These are phyloP conservation scores for Anorthoa munda DNA, from an alignment of 2,888 invertebrate species.

Conservation along the genomic window DNA sequence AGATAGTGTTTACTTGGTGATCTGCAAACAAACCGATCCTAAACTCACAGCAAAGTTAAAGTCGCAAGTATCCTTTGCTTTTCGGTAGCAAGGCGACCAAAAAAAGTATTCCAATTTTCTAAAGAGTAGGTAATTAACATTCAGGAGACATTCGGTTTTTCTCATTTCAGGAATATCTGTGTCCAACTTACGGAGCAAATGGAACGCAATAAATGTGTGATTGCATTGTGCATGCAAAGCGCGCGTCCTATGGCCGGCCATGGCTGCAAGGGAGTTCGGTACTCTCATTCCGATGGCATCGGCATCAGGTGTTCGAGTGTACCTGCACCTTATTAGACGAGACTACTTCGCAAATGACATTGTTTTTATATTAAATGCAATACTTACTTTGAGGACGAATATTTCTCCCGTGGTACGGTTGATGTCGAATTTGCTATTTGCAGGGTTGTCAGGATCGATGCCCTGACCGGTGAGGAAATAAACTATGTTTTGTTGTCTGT, in stretches of 20 bases:
- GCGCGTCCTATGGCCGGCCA: slow-evolving; percentile 70
- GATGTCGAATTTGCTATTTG: slow-evolving; percentile 99
- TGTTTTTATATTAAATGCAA: slow-evolving; percentile 34
- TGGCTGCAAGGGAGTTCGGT: slow-evolving; percentile 67
- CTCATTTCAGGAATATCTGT: slow-evolving; percentile 77
- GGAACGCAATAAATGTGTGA: slow-evolving; percentile 80
- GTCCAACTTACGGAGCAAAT: slow-evolving; percentile 76
- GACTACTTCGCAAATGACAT: slow-evolving; percentile 6
- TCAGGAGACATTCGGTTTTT: slow-evolving; percentile 73
- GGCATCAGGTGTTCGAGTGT: slow-evolving; percentile 56
- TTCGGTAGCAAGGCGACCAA: slow-evolving; percentile 46
- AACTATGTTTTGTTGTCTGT: slow-evolving; percentile 98
- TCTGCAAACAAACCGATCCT: slow-evolving; percentile 61
- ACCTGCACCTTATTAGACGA: slow-evolving; percentile 28
- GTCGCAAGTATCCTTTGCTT: slow-evolving; percentile 52
- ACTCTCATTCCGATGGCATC: slow-evolving; percentile 57
- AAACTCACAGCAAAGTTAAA: slow-evolving; percentile 64
- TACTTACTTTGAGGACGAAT: slow-evolving; percentile 97
- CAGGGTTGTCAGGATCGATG: slow-evolving; percentile 98
- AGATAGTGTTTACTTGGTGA: slow-evolving; percentile 61
- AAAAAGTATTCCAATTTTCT: slow-evolving; percentile 64
- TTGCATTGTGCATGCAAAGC: slow-evolving; percentile 81
- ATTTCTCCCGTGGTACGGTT: slow-evolving; percentile 98
- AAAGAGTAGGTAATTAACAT: slow-evolving; percentile 73
- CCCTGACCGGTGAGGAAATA: slow-evolving; percentile 99